Base-by-base conservation (phyloP, 2,888 invertebrate genomes). In the Melanotus villosus region DNA sequence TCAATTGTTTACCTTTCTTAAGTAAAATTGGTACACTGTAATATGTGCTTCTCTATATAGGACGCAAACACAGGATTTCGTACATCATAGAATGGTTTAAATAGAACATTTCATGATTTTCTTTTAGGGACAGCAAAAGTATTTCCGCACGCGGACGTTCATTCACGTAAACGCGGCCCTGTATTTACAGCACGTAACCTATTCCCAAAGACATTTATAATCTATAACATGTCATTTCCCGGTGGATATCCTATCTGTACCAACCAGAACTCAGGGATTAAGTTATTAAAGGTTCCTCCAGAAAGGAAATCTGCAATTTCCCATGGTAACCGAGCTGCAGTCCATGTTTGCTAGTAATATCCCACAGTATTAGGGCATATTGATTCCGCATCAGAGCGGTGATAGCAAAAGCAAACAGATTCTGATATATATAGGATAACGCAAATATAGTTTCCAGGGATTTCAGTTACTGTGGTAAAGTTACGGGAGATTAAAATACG, bases 261-360 rank as follows among this genome's bases (percentile, higher is more conserved):
- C 34, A 34, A 36, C 23, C 57, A 57, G 26, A 38, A 30, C 38
- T 52, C 4, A 7, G 41, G 43, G 57, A 66, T 66, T 66, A 66
- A 54, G 66, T 66, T 66, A 66, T 66, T 66, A 66, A 30, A 50
- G 38, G 59, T 32, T 54, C 14, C 32, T 43, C 41, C 60, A 56
- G 36, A 32, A n/a, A 43, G 56, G 67, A 67, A 59, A 54, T 62
- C 62, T 34, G 52, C 54, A 62, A 67, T 60, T 62, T 67, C 45
- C 60, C 56, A 45, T 38, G 50, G 30, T 62, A 60, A 67, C 60
- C 38, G 36, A 43, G n/a, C 45, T 43, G 26, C 26, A 58, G 30
- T 38, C 32, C 10, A 41, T 60, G 43, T 66, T 66, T 66, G 38
- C 54, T 41, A 12, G 21, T 23, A 54, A 38, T 36, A 50, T 50